Percentiles rank a stretch among this genome's conserved stretches.
These are phyloP conservation scores for Paramuricea clavata DNA, from an alignment of 92 coral and sea anemone genomes.

Conservation along the genomic window DNA sequence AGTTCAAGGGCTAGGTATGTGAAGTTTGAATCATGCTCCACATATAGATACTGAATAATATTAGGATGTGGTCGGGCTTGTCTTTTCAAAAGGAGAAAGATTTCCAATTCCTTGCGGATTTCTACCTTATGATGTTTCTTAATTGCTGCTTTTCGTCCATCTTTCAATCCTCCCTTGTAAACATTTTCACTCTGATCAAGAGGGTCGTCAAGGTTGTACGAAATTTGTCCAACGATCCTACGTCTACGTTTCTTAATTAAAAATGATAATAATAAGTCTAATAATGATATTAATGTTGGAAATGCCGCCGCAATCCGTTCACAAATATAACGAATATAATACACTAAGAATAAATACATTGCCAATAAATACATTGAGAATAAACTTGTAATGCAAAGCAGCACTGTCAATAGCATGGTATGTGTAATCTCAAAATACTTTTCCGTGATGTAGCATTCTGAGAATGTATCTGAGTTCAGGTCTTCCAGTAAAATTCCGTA, in stretches of 20 bases:
- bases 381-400: no score
- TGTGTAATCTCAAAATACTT: neutral
- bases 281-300: no score
- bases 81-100: neutral
- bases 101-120: slow-evolving; percentile 25
- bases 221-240: neutral
- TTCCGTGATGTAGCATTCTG: neutral
- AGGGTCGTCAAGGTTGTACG: neutral
- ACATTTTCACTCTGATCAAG: neutral
- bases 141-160: neutral
- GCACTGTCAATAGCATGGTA: no score
- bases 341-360: no score
- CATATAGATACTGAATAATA: slow-evolving; percentile 23
- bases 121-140: neutral
- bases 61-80: slow-evolving; percentile 19
- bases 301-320: no score
- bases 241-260: no score
- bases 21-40: neutral
- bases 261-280: no score
- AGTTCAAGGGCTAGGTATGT: slow-evolving; percentile 55
- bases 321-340: no score
- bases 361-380: no score
- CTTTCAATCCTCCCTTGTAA: neutral
- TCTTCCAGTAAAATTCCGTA: neutral
- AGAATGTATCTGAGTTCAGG: neutral